These are phyloP conservation scores for Abramis brama DNA, from an alignment of 2,113 vertebrate genomes.

Conservation along the genomic window DNA sequence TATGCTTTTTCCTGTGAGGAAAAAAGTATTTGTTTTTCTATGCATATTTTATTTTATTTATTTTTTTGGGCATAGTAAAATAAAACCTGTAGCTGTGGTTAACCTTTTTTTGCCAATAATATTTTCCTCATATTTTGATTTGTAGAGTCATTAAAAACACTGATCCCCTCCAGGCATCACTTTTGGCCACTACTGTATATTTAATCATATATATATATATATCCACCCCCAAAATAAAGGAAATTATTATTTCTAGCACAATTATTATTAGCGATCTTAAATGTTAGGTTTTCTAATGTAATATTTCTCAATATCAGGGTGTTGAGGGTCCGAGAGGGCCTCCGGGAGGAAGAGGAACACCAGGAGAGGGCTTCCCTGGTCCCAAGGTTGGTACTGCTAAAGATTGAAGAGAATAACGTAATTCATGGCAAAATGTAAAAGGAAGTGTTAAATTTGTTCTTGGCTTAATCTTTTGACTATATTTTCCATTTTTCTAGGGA, in stretches of 20 bases:
- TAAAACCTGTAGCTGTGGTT: no score
- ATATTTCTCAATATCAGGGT: constrained; percentile 73
- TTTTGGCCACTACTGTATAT: no score
- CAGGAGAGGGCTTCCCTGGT: constrained; percentile 84
- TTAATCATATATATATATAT: no score
- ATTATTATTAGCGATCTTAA: neutral
- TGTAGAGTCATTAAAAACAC: no score
- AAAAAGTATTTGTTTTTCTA: no score
- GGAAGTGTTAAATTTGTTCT: neutral
- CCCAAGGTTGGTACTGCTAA: constrained; percentile 78
- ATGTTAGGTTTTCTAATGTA: neutral
- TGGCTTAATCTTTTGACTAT: neutral
- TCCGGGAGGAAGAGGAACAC: constrained; percentile 77
- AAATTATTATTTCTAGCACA: neutral
- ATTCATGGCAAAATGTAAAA: neutral
- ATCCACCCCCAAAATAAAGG: no score
- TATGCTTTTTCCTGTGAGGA: no score
- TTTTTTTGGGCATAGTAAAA: no score
- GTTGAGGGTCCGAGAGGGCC: constrained; percentile 83
- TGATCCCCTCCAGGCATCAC: no score
- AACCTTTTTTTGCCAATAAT: no score
- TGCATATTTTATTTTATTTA: no score
- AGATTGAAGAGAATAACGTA: neutral
- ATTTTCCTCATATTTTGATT: no score
- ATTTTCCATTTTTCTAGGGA: constrained; percentile 66